Base-by-base conservation (phyloP, 2,888 invertebrate genomes). In the Leptinotarsa tumamoca region DNA sequence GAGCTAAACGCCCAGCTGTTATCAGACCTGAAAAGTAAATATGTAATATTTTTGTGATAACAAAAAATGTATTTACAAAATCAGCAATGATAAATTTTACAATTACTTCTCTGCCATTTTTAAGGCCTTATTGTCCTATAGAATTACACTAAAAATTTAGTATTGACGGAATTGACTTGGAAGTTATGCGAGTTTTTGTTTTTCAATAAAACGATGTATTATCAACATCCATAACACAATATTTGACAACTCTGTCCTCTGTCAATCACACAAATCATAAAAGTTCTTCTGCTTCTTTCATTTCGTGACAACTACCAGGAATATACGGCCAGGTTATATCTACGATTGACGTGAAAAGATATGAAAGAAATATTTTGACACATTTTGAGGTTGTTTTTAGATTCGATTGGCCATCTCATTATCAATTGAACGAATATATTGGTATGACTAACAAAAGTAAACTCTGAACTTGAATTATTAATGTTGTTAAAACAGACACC, bases 1-100 rank as follows among this genome's bases (percentile, higher is more conserved):
- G 87, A 87, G 73, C 88, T 87, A 73, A 89, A 86, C 89, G 33
- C 18, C 63, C 89, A 89, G 79, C 85, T 87, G 79, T 85, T 84
- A 76, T 84, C 85, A 83, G 82, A 85, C 84, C 78, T 79, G 83
- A 84, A 73, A 77, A 68, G 70, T 68, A 63, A 78, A 75, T 71
- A 76, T 71, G 75, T 54, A 58, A 58, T 23, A 58, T 23, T 23
- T 3, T 70, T 61, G n/a, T 72, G 21, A 71, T 61, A 58, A 23
- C 66, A 76, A 67, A 58, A 49, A 14, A 33, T 33, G 2, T 63
- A 33, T 63, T 63, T 52, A 10, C n/a, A 7, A 43, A 76, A 69
- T 67, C 33, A 10, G 43, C 10, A 10, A 43, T 43, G 43, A 43
- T 43, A 10, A 33, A 33, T 33, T 33, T 33, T 10, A 10, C 33